Evolutionary conservation across 2,113 vertebrate species (phyloP).

Genomic region (Megaptera novaeangliae): DNA sequence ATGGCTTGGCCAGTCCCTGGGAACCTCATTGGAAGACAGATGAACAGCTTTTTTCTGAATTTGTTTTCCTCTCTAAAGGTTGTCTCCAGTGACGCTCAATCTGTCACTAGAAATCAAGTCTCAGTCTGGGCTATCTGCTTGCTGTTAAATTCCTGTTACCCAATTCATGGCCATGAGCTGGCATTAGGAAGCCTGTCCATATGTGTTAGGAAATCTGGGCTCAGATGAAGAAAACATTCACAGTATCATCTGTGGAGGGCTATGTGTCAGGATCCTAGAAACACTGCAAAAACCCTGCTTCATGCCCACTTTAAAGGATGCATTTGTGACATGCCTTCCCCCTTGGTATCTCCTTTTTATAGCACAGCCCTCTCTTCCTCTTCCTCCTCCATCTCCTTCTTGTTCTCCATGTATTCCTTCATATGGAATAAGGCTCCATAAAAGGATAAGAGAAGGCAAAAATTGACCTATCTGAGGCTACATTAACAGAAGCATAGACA

Average conservation of each 20-base stretch:
- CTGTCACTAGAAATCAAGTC: neutral
- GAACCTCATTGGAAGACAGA: neutral
- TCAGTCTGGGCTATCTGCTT: neutral
- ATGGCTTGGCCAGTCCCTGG: neutral
- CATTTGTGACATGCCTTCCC: accelerated
- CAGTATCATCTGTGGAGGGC: neutral
- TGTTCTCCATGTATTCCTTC: neutral
- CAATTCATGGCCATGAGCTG: neutral
- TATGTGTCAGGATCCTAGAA: neutral
- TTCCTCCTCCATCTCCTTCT: neutral
- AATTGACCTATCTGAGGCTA: neutral
- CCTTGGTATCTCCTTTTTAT: neutral
- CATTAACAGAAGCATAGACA: neutral
- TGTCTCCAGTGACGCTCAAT: neutral
- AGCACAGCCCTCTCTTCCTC: neutral
- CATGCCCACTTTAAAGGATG: neutral
- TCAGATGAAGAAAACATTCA: neutral
- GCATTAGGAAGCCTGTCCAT: conserved; percentile 17
- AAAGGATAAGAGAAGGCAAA: neutral
- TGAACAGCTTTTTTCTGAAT: neutral
- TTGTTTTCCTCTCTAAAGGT: neutral
- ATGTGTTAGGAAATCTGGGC: neutral
- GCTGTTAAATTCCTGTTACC: neutral
- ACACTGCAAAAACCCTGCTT: neutral
- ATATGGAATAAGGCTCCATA: neutral